Base-by-base conservation (phyloP, 92 coral and sea anemone genomes). In the Diadumene lineata region DNA sequence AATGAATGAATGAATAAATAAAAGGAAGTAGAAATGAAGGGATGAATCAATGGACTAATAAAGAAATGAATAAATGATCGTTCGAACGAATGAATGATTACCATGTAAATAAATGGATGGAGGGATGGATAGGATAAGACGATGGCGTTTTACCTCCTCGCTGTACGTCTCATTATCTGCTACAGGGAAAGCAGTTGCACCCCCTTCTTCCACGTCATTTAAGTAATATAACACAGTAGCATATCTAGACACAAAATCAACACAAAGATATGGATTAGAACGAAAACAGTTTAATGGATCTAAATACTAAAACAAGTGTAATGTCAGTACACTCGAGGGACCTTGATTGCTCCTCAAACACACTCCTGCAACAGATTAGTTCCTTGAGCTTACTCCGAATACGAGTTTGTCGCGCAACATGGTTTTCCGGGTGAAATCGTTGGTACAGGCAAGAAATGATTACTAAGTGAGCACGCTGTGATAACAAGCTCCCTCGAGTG, bases 191-290 rank as follows among this genome's bases (percentile, higher is more conserved):
- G 81, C 81, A 38, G 81, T 76, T 64, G 29, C 72, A 43, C 81
- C 81, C 11, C 81, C 81, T 10, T 66, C 66, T 31, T 68, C 73
- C 8, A 76, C 81, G 18, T 76, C 73, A 50, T 66, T 76, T 34
- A 76, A 63, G 58, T 76, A 76, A 53, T 76, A 76, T n/a, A 76
- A 28, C n/a, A 76, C 48, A 29, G 81, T 76, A 28, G 68, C 78
- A 44, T 73, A 73, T 22, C 78, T 73, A 73, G 27, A 31, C 18
- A 56, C 15, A 62, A 27, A 28, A 28, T 28, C 1, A 58, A 22
- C 1, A 58, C 29, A 58, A 10, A 1, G 26, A 9, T n/a, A 9
- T 16, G 2, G 4, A 9, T 22, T 16, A 7, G 2, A 2, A 2
- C 60, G n/a, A 2, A 22, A 16, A 53, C 60, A 13, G 13, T 38